Evolutionary conservation across 2,113 vertebrate species (phyloP).

Genomic region (Saccopteryx bilineata): DNA sequence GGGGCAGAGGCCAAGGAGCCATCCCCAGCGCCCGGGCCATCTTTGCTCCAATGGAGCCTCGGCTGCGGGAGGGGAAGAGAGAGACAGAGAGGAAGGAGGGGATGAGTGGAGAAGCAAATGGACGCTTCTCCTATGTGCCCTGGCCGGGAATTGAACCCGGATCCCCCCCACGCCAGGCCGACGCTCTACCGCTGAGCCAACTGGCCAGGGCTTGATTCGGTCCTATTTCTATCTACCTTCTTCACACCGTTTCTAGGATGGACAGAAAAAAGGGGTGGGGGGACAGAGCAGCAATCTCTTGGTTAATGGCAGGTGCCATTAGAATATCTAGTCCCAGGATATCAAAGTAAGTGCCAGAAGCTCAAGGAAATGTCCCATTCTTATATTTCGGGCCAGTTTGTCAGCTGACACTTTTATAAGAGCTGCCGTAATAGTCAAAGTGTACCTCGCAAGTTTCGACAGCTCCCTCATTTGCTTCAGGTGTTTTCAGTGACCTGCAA

Average conservation of each 20-base stretch:
- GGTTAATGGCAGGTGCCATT: neutral
- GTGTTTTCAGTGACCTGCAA: neutral
- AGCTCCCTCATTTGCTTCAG: neutral
- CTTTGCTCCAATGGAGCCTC: too few species aligned
- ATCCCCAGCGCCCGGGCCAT: too few species aligned
- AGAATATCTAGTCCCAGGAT: neutral
- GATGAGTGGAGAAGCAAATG: too few species aligned
- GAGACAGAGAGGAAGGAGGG: too few species aligned
- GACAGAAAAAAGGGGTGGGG: too few species aligned
- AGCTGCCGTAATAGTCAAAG: neutral
- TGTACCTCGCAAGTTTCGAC: neutral
- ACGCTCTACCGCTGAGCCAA: too few species aligned
- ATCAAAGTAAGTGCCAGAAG: neutral
- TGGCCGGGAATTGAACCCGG: too few species aligned
- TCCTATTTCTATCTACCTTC: conserved; percentile 26
- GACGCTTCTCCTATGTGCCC: too few species aligned
- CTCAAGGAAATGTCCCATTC: neutral
- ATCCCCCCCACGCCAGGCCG: too few species aligned
- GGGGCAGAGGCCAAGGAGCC: too few species aligned
- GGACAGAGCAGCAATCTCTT: too few species aligned
- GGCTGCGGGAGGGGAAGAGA: too few species aligned
- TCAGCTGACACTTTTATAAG: neutral
- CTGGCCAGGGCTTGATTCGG: neutral
- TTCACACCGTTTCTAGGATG: conserved; percentile 1
- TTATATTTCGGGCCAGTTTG: neutral